phyloP scores from a whole-genome alignment of 1,140 invertebrate genomes.

The Drosophila nigromelanica region DNA sequence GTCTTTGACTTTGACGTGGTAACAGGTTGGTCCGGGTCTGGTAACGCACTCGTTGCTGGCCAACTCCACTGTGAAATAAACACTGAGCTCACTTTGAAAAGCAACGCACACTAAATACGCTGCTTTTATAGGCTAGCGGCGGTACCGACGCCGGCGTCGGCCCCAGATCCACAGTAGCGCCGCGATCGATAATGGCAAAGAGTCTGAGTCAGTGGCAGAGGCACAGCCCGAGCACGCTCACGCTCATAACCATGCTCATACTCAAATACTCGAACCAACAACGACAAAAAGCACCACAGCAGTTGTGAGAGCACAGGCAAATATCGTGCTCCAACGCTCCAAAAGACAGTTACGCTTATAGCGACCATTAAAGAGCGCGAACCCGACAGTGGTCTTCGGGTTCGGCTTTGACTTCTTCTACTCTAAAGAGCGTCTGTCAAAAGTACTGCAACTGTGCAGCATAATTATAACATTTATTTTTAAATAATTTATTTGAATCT shows the following conservation, averaged over 20 bases:
- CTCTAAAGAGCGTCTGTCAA: no score
- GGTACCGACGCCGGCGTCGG: slow-evolving; percentile 13
- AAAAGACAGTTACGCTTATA: slow-evolving; percentile 40
- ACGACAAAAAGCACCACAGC: background rate
- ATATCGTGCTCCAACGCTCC: slow-evolving; percentile 2
- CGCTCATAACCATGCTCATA: slow-evolving; percentile 2
- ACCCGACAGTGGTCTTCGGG: slow-evolving; percentile 6
- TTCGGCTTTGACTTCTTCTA: background rate
- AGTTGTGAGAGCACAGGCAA: slow-evolving; percentile 12
- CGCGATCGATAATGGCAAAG: slow-evolving; percentile 74
- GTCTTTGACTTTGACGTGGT: slow-evolving; percentile 47
- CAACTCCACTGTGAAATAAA: slow-evolving; percentile 68
- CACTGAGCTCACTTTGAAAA: slow-evolving; percentile 79
- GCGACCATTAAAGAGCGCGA: slow-evolving; percentile 19
- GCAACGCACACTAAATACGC: slow-evolving; percentile 71
- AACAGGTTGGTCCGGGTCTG: slow-evolving; percentile 46
- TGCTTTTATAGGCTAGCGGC: slow-evolving; percentile 71
- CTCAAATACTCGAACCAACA: slow-evolving; percentile 4
- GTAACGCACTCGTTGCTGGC: slow-evolving; percentile 49
- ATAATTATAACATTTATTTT: background rate
- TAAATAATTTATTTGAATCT: background rate
- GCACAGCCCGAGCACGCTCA: slow-evolving; percentile 10
- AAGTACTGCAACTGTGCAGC: no score
- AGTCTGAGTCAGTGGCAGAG: slow-evolving; percentile 25
- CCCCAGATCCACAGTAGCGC: slow-evolving; percentile 34